phyloP scores from a whole-genome alignment of 1,140 invertebrate species.

The Drosophila oshimai region DNA sequence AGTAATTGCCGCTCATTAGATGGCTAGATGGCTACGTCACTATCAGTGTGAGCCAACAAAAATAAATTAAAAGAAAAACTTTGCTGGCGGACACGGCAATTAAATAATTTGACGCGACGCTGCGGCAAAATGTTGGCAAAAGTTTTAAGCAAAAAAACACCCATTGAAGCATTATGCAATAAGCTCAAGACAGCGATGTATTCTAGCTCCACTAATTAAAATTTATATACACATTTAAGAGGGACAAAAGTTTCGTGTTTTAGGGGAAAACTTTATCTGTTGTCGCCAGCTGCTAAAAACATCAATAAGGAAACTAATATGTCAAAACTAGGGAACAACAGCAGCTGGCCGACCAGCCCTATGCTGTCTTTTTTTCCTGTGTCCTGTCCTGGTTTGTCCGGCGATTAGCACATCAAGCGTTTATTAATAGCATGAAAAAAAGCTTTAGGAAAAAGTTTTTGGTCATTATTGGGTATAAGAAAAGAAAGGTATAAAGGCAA shows the following conservation, averaged over 20 bases:
- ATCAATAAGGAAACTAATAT: constrained; percentile 77
- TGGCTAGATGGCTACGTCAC: constrained; percentile 18
- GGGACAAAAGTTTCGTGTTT: constrained; percentile 52
- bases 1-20: constrained; percentile 53
- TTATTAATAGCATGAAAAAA: constrained; percentile 62
- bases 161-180: constrained; percentile 1
- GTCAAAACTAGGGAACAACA: constrained; percentile 47
- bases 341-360: constrained; percentile 33
- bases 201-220: constrained; percentile 69
- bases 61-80: constrained; percentile 17
- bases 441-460: constrained; percentile 48
- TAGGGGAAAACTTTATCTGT: constrained; percentile 36
- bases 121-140: background rate
- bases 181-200: too few relatives aligned
- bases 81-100: constrained; percentile 32
- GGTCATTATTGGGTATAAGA: constrained; percentile 46
- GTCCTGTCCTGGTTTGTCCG: constrained; percentile 24
- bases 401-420: constrained; percentile 75
- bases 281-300: constrained; percentile 66
- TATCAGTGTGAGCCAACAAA: constrained; percentile 6
- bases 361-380: background rate
- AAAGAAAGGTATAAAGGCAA: constrained; percentile 54
- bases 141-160: background rate
- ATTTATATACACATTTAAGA: constrained; percentile 34
- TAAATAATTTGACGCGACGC: constrained; percentile 14